These are phyloP conservation scores for Saturnia japonica DNA, from an alignment of 2,888 invertebrate species.

Conservation along the genomic window DNA sequence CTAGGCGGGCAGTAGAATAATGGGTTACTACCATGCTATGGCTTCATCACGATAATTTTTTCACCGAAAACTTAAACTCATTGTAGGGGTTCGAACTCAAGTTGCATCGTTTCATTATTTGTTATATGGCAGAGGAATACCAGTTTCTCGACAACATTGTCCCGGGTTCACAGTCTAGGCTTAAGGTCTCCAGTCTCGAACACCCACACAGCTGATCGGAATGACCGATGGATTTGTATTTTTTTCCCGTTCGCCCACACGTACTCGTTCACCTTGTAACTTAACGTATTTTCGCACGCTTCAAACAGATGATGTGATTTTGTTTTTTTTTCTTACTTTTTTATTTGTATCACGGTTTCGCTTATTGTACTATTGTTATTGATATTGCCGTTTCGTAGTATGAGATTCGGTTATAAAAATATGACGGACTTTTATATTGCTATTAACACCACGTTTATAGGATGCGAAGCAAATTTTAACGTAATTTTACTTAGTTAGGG, in stretches of 20 bases:
- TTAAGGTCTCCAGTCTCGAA: slow-evolving; percentile 7
- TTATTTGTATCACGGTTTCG: slow-evolving; percentile 15
- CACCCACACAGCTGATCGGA: slow-evolving; percentile 40
- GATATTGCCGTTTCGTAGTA: slow-evolving; percentile 26
- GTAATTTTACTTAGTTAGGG: background rate
- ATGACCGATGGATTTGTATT: slow-evolving; percentile 39
- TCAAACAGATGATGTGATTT: slow-evolving; percentile 48
- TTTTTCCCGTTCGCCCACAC: slow-evolving; percentile 35
- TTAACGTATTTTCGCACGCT: slow-evolving; percentile 73
- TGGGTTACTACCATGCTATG: no score
- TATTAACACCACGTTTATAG: background rate
- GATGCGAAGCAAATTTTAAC: background rate
- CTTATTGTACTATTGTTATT: slow-evolving; percentile 26
- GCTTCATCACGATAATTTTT: no score
- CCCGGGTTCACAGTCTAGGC: background rate
- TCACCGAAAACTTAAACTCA: no score
- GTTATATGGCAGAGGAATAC: no score
- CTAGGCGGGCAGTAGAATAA: no score
- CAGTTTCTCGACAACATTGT: background rate
- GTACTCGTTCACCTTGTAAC: slow-evolving; percentile 65
- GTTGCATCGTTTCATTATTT: no score
- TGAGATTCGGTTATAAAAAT: slow-evolving; percentile 5
- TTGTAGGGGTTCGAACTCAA: no score
- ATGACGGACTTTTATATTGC: background rate
- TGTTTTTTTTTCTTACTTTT: slow-evolving; percentile 45